Evolutionary conservation across 2,113 vertebrate species (phyloP), one percentile per base, ranked within the genome.

Genomic region (Daphoenositta chrysoptera): DNA sequence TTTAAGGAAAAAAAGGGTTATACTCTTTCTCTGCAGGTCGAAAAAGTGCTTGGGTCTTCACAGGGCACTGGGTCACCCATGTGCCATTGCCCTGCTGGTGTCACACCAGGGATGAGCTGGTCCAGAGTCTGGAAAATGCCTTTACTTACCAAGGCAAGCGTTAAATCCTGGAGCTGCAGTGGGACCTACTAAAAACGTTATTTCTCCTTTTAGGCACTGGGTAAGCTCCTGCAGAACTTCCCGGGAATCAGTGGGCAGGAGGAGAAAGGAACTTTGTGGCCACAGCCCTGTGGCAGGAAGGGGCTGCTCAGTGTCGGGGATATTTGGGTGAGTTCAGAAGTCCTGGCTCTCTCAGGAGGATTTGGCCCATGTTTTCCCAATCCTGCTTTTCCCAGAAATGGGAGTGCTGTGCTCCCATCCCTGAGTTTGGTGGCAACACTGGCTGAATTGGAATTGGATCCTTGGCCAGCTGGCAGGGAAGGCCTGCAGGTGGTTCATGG

Each of bases 301-400:
- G 35, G 19, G 21, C 10, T 10, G 27, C 7, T 3, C 4, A 5
- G 5, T 5, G 6, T 4, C 33, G 18, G 65, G n/a, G 10, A 15
- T 31, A 8, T 54, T 58, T 53, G 20, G 33, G 39, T 54, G 51
- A 33, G 16, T 19, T 70, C 33, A 35, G 42, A 58, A 57, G 17
- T n/a, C 35, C 13, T 15, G 13, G 4, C 15, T 90, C 10, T 82
- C 33, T 33, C 53, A 45, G 42, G 13, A 88, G 27, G 31, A 12
- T 56, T 39, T 80, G 11, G 7, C 8, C 8, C 27, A 30, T 33
- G 17, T 18, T 37, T 63, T 42, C 44, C 35, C 37, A 66, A 4
- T 3, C 11, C 13, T 45, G 14, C 2, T 23, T 42, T 53, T 83
- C n/a, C 71, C n/a, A 33, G 20, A 2, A 33, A 68, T 42, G 18